Percentiles rank a stretch among this genome's conserved stretches.
Evolutionary conservation across 2,888 invertebrate species (phyloP).

Genomic region (Thymelicus lineola): DNA sequence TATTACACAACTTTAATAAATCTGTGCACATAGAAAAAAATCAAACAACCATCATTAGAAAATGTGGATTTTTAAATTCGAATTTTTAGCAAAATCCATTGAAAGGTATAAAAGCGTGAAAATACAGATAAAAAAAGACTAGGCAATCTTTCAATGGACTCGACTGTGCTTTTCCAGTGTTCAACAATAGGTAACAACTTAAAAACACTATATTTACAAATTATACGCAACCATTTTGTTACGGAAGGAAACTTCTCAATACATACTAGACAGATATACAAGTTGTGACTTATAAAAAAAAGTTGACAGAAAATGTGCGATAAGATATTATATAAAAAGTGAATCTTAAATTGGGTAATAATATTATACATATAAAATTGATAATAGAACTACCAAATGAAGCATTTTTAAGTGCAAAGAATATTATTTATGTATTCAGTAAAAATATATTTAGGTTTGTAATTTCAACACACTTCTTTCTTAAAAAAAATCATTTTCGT

Average conservation of each 20-base stretch:
- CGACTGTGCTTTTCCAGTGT: slow-evolving; percentile 45
- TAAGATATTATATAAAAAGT: background rate
- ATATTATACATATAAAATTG: background rate
- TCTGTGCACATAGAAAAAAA: slow-evolving; percentile 3
- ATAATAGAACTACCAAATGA: background rate
- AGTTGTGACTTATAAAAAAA: slow-evolving; percentile 1
- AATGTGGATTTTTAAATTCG: slow-evolving; percentile 1
- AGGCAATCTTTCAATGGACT: slow-evolving; percentile 67
- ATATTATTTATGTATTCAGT: background rate
- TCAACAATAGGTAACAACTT: slow-evolving; percentile 69
- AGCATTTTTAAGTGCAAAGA: background rate
- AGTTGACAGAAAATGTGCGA: slow-evolving; percentile 4
- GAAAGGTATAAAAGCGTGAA: slow-evolving; percentile 54
- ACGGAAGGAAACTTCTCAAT: slow-evolving; percentile 18
- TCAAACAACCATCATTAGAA: background rate
- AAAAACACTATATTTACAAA: slow-evolving; percentile 65
- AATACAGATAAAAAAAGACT: slow-evolving; percentile 77
- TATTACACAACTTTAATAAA: background rate
- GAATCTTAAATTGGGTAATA: background rate
- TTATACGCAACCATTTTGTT: slow-evolving; percentile 55
- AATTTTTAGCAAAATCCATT: slow-evolving; percentile 62
- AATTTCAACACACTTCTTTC: no score
- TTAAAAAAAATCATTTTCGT: no score
- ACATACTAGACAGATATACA: slow-evolving; percentile 8
- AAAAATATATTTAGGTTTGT: no score